Percentiles rank a stretch among this genome's conserved stretches.
Conservation (phyloP, 2,888 invertebrate species). For the Leptinotarsa peninsularis region DNA sequence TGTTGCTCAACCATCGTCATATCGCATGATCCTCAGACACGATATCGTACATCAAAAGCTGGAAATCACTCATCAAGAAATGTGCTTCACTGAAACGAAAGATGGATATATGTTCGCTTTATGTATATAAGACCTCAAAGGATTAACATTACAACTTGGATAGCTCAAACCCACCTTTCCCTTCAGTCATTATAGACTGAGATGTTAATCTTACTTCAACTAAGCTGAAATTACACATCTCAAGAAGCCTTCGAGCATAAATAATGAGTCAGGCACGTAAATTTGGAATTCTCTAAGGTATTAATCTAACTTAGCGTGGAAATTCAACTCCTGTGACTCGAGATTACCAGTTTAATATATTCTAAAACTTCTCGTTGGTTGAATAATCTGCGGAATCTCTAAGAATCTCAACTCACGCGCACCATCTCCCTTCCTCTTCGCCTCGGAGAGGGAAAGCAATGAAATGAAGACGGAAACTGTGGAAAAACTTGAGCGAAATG, state of each 20-base stretch:
- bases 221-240: slow-evolving; percentile 65
- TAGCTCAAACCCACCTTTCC: slow-evolving; percentile 47
- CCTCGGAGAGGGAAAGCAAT: slow-evolving; percentile 24
- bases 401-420: slow-evolving; percentile 38
- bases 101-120: slow-evolving; percentile 38
- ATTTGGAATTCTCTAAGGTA: slow-evolving; percentile 68
- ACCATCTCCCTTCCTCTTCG: slow-evolving; percentile 36
- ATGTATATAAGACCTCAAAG: slow-evolving; percentile 51
- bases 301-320: slow-evolving; percentile 68
- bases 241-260: slow-evolving; percentile 67
- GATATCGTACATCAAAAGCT: slow-evolving; percentile 27
- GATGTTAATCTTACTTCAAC: slow-evolving; percentile 63
- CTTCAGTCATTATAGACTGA: slow-evolving; percentile 52
- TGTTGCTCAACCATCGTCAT: not conserved
- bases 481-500: slow-evolving; percentile 53
- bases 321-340: slow-evolving; percentile 67
- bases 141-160: slow-evolving; percentile 47
- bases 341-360: slow-evolving; percentile 68
- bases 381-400: slow-evolving; percentile 59
- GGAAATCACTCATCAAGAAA: slow-evolving; percentile 39
- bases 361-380: slow-evolving; percentile 66
- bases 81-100: slow-evolving; percentile 39
- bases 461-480: slow-evolving; percentile 38
- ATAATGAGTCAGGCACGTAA: slow-evolving; percentile 66
- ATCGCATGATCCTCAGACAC: not conserved